Evolutionary conservation across 2,797 vertebrate species (phyloP).

Genomic region (Dromococcyx pavoninus): DNA sequence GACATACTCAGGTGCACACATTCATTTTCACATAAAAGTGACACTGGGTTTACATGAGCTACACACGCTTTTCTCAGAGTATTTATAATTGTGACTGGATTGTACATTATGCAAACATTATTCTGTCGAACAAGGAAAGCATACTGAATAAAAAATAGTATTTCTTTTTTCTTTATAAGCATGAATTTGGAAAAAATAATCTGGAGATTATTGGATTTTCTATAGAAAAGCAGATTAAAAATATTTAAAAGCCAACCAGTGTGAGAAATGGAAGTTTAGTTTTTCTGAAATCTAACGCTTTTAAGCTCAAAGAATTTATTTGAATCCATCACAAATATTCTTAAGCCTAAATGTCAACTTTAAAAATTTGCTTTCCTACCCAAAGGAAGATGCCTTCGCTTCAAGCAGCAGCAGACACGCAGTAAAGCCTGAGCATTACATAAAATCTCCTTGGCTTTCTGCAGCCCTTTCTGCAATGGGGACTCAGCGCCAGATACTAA

Average conservation of each 20-base stretch:
- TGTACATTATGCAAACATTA: not conserved
- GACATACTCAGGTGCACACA: not conserved
- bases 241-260: not conserved
- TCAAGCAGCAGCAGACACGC: not conserved
- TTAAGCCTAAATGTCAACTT: not conserved
- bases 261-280: not conserved
- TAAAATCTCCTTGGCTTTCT: not conserved
- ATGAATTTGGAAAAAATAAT: not conserved
- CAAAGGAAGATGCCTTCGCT: not conserved
- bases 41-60: not conserved
- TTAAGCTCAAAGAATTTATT: not conserved
- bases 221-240: conserved; percentile 5
- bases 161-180: not conserved
- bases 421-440: not conserved
- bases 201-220: not conserved
- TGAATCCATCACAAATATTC: not conserved
- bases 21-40: not conserved
- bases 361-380: not conserved
- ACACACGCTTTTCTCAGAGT: not conserved
- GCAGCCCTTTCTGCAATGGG: not conserved
- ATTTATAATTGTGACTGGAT: not conserved
- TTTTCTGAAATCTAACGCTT: not conserved
- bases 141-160: not conserved
- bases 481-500: not conserved
- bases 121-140: not conserved